phyloP scores from a whole-genome alignment of 2,888 invertebrate genomes.

The Lithophane ornitopus region DNA sequence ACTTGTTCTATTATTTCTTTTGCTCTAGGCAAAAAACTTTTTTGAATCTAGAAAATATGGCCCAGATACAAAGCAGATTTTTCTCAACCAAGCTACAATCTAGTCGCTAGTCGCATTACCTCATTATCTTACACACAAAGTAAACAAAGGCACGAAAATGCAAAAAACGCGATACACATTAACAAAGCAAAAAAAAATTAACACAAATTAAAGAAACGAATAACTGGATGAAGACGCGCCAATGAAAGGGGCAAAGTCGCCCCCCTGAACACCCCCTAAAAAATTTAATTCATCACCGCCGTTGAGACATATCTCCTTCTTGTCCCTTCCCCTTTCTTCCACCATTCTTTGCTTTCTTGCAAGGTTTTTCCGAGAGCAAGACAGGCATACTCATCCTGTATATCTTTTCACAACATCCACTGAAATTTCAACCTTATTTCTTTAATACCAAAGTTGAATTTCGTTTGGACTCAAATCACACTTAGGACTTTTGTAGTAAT shows the following conservation, averaged over 20 bases:
- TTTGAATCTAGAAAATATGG: not conserved
- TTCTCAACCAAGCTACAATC: not conserved
- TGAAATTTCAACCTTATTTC: constrained; percentile 61
- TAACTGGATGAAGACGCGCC: constrained; percentile 86
- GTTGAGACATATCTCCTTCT: constrained; percentile 88
- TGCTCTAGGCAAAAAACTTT: not conserved
- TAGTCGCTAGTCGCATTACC: not conserved
- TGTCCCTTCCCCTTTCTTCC: constrained; percentile 88
- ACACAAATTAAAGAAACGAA: constrained; percentile 87
- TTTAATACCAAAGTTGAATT: accelerated
- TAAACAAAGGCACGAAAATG: constrained; percentile 44
- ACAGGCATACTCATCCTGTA: constrained; percentile 76
- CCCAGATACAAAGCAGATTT: not conserved
- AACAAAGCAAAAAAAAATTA: constrained; percentile 79
- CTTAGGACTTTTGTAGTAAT: constrained; percentile 73
- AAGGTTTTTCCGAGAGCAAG: constrained; percentile 87
- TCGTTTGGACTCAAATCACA: constrained; percentile 16
- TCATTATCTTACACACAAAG: constrained; percentile 8
- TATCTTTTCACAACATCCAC: constrained; percentile 65
- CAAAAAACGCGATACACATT: constrained; percentile 69
- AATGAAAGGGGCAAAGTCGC: constrained; percentile 84
- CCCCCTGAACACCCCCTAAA: constrained; percentile 87
- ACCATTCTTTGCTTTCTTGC: constrained; percentile 90
- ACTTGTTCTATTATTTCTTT: too few relatives aligned
- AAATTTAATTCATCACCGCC: constrained; percentile 90